Conservation (phyloP, 2,888 invertebrate genomes). For the Sinodicranocentrus sp. region DNA sequence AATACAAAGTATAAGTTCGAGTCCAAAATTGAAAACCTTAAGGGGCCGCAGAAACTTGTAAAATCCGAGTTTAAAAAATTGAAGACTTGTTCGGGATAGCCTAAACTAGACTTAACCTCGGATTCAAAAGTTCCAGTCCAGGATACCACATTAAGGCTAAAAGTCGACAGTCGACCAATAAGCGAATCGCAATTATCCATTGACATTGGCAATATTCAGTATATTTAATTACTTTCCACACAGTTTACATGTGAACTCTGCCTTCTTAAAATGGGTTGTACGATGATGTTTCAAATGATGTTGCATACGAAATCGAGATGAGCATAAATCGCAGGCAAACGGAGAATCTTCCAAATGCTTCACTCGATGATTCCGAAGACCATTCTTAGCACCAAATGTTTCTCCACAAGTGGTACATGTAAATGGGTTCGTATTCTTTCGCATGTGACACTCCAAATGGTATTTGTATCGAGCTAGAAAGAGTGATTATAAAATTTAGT, state of each 20-base stretch:
- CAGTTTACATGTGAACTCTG: neutral
- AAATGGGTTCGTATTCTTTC: neutral
- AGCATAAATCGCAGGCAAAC: neutral
- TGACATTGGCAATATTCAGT: neutral
- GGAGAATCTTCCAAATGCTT: neutral
- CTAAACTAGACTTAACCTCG: too few relatives aligned
- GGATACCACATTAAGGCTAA: neutral
- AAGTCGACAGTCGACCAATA: too few relatives aligned
- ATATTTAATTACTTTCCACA: slow-evolving; percentile 4
- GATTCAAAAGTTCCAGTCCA: too few relatives aligned
- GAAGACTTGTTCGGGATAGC: too few relatives aligned
- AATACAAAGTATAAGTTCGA: neutral
- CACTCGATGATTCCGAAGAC: neutral
- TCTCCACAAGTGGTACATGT: neutral
- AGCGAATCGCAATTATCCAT: too few relatives aligned
- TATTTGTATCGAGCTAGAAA: neutral
- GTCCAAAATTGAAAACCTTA: too few relatives aligned
- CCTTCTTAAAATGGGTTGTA: neutral
- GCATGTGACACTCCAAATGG: neutral
- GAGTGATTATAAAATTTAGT: too few relatives aligned
- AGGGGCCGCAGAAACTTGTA: too few relatives aligned
- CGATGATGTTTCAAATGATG: slow-evolving; percentile 6
- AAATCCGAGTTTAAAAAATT: too few relatives aligned
- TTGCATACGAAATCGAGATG: neutral
- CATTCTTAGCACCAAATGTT: neutral